Conservation (phyloP, 2,113 vertebrate genomes). For the Calypte anna region DNA sequence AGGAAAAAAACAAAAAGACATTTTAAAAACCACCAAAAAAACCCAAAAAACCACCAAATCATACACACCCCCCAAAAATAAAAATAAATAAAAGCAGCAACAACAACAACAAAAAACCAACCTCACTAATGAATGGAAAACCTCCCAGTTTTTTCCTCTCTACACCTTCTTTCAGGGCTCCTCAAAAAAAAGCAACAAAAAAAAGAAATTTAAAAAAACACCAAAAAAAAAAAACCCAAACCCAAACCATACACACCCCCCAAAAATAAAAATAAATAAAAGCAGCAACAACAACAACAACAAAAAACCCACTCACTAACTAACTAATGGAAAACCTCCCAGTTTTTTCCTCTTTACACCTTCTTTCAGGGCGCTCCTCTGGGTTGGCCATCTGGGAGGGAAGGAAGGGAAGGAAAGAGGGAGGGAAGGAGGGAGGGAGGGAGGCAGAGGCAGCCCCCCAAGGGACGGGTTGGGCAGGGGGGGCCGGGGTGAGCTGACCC, state of each 20-base stretch:
- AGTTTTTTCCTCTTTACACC: background rate
- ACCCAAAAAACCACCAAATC: too few species aligned
- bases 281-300: too few species aligned
- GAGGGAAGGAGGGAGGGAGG: fast-evolving
- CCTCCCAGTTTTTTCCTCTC: background rate
- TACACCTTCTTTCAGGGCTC: background rate
- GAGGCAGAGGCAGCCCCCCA: fast-evolving
- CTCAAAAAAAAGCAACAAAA: background rate
- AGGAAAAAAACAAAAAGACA: too few species aligned
- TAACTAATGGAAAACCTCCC: background rate
- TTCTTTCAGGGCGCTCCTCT: background rate
- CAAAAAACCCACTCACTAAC: background rate
- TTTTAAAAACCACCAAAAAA: too few species aligned
- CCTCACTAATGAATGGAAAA: background rate
- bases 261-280: too few species aligned
- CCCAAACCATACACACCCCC: too few species aligned
- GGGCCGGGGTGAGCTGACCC: background rate
- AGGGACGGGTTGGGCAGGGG: background rate
- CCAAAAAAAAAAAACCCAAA: too few species aligned
- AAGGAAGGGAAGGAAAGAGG: fast-evolving
- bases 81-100: too few species aligned
- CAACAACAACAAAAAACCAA: too few species aligned
- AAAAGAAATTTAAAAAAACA: too few species aligned
- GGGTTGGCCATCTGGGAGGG: too few species aligned
- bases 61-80: too few species aligned